phyloP scores from a whole-genome alignment of 2,113 vertebrate genomes.

The Erinaceus europaeus region DNA sequence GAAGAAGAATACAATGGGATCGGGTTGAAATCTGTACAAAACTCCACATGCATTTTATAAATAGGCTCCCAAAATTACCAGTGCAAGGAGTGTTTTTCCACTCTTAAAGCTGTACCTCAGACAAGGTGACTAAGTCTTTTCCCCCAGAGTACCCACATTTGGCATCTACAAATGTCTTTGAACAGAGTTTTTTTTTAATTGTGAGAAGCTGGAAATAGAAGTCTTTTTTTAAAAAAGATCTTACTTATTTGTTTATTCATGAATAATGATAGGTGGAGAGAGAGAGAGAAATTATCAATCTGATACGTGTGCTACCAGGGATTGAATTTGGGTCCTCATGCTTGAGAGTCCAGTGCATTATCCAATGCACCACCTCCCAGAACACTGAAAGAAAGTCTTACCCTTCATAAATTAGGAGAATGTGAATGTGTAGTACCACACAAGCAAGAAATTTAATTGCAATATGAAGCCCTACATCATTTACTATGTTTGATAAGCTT shows the following conservation, averaged over 20 bases:
- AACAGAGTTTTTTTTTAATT: not conserved
- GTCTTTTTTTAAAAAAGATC: too few species aligned
- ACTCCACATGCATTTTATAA: constrained; percentile 15
- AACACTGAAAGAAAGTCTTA: not conserved
- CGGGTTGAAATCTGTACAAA: constrained; percentile 49
- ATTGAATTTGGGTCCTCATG: too few species aligned
- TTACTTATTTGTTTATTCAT: too few species aligned
- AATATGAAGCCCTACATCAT: not conserved
- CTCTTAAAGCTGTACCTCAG: not conserved
- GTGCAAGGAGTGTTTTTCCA: not conserved
- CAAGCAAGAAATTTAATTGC: not conserved
- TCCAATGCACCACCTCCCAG: too few species aligned
- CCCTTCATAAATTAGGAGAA: constrained; percentile 11
- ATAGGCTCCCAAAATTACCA: constrained; percentile 16
- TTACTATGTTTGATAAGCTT: not conserved
- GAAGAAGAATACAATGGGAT: constrained; percentile 46
- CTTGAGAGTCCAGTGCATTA: too few species aligned
- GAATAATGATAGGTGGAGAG: too few species aligned
- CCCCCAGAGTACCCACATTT: not conserved
- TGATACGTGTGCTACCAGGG: too few species aligned
- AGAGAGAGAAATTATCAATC: too few species aligned
- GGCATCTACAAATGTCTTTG: not conserved
- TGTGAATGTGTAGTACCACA: not conserved
- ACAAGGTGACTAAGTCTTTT: constrained; percentile 23
- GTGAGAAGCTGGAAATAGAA: not conserved